Base-by-base conservation (phyloP, 1,140 invertebrate species). In the Trichonephila clavipes region DNA sequence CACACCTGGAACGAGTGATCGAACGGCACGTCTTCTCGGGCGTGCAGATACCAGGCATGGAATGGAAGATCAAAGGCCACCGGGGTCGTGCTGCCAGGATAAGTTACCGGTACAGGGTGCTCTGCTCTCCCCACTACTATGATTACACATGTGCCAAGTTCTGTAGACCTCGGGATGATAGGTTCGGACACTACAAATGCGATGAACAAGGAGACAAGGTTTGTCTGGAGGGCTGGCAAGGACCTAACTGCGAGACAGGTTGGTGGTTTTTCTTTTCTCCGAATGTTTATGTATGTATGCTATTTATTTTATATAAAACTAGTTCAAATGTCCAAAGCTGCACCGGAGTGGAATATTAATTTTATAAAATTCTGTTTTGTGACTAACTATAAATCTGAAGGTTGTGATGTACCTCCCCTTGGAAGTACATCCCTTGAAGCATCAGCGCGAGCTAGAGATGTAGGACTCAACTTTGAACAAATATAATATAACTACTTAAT, bases 151-250 rank as follows among this genome's bases (percentile, higher is more conserved):
- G 99, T 96, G 97, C 98, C 94, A 98, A 98, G 94, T 96, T 98
- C 87, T 99, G 99, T 96, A 97, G 98, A 94, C 98, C 98, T 2
- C 96, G 98, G 28, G 97, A 99, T 95, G 98, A 99, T 96, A 97
- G 96, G 94, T 99, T 99, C 95, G 99, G 99, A 1, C 99, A 99
- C 96, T 99, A 98, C 96, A 98, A 97, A 94, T 99, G 99, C 96
- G 98, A 98, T 21, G 97, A 97, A 81, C 94, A 95, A 24, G 99
- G 99, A 1, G 97, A 98, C 95, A 97, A 97, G 87, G 97, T 98
- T 21, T 99, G 99, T 96, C 96, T 98, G 83, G 97, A 97, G 10
- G 99, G 99, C 69, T 99, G 99, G 99, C 97, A 97, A 93, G 98
- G 98, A 83, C 97, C 98, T 95, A 97, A 99, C 44, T 99, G 98